Percentiles rank a stretch among this genome's conserved stretches.
These are phyloP conservation scores for Lasioglossum pauxillum DNA, from an alignment of 2,888 invertebrate species.

Conservation along the genomic window DNA sequence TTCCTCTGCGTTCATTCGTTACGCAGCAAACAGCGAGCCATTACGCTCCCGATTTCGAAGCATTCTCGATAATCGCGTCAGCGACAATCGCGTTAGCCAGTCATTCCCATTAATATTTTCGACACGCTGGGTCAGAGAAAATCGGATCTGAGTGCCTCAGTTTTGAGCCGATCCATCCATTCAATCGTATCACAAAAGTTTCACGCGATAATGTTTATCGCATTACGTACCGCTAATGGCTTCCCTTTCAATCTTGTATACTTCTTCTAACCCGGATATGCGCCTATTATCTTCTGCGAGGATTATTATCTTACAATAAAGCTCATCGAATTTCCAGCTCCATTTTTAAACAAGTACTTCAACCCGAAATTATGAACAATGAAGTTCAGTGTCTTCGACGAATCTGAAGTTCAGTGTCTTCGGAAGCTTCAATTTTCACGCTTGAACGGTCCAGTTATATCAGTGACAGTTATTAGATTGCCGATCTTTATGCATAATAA, in stretches of 20 bases:
- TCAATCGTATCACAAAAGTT: background rate
- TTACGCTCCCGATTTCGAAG: conserved; percentile 17
- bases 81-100: background rate
- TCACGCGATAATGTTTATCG: background rate
- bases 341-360: background rate
- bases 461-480: background rate
- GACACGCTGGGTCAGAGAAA: background rate
- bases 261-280: background rate
- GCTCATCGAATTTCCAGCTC: no score
- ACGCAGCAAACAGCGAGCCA: conserved; percentile 16
- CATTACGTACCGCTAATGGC: background rate
- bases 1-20: conserved; percentile 4
- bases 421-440: conserved; percentile 23
- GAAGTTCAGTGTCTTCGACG: background rate
- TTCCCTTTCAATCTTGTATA: background rate
- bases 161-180: background rate
- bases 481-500: no score
- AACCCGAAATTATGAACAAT: background rate
- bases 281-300: background rate
- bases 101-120: conserved; percentile 3
- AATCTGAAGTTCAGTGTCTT: no score
- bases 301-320: background rate
- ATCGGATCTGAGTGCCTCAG: background rate
- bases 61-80: conserved; percentile 22
- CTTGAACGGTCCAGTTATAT: conserved; percentile 9